Base-by-base conservation (phyloP, 2,888 invertebrate genomes). In the Eupeodes latifasciatus region DNA sequence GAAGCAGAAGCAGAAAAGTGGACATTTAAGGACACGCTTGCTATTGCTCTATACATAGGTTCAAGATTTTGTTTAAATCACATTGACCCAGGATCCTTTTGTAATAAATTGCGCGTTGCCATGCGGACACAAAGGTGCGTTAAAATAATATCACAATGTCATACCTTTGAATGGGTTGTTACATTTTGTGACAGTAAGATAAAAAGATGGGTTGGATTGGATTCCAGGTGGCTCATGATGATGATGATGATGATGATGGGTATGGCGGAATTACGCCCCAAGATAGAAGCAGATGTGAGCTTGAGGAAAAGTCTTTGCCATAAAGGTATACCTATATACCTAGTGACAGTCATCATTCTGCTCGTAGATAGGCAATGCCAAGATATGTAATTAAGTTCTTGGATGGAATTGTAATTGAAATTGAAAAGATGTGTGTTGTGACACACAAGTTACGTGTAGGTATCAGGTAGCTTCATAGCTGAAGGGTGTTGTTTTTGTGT, bases 91-190 rank as follows among this genome's bases (percentile, higher is more conserved):
- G 51, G 55, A 67, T 86, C 78, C 62, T 78, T 82, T 79, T 62
- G 72, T 85, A 36, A 85, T 81, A 76, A 81, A 85, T 85, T 85
- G 71, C 66, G 71, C 66, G 57, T 77, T 66, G 76, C 81, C 71
- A 47, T 16, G 57, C 62, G 66, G 80, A 62, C 59, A 34, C 53
- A 27, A 51, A 44, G 79, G 51, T 44, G 69, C 71, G 55, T 71
- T 71, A 14, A 34, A 19, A 66, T 11, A 19, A 49, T 14, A 34
- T 34, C 16, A 44, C 55, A 19, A 71, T 55, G 53, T 55, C 71
- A 19, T 40, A 44, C 27, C 27, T 27, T 27, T 44, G 55, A 71
- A 71, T 55, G 71, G 71, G 9, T 55, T 53, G 55, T 44, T 55
- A 55, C 55, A 55, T 40, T 55, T 71, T 71, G 71, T 71, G 71